phyloP scores from a whole-genome alignment of 2,888 invertebrate genomes.

The Bedellia somnulentella region DNA sequence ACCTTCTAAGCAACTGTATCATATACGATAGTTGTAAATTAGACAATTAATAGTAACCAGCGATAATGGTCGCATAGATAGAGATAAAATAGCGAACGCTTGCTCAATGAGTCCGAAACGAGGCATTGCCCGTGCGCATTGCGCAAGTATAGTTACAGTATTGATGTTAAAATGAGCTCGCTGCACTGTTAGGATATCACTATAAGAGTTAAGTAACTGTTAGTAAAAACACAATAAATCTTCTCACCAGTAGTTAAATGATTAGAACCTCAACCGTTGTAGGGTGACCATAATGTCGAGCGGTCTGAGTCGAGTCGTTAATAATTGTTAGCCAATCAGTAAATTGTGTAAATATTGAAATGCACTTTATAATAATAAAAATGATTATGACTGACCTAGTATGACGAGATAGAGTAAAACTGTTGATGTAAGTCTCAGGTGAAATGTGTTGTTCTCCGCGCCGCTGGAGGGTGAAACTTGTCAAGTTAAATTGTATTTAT shows the following conservation, averaged over 20 bases:
- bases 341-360: slow-evolving; percentile 42
- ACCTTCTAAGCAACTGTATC: too few species aligned
- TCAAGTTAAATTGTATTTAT: slow-evolving; percentile 28
- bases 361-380: slow-evolving; percentile 42
- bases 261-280: too few species aligned
- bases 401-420: slow-evolving; percentile 31
- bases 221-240: slow-evolving; percentile 34
- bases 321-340: slow-evolving; percentile 29
- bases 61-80: too few species aligned
- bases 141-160: slow-evolving; percentile 8
- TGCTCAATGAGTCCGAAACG: slow-evolving; percentile 3
- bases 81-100: slow-evolving; percentile 3
- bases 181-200: slow-evolving; percentile 34
- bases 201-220: slow-evolving; percentile 32
- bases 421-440: slow-evolving; percentile 32
- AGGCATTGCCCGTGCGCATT: slow-evolving; percentile 8
- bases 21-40: slow-evolving; percentile 4
- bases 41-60: too few species aligned
- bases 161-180: slow-evolving; percentile 23
- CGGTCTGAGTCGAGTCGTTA: slow-evolving; percentile 18
- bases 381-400: slow-evolving; percentile 49
- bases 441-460: slow-evolving; percentile 22
- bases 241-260: slow-evolving; percentile 33
- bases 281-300: slow-evolving; percentile 11
- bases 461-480: slow-evolving; percentile 18